A percentile compares a stretch with the other conserved stretches of the same genome.
Conservation (phyloP, 2,797 vertebrate genomes). For the Phataginus tricuspis region DNA sequence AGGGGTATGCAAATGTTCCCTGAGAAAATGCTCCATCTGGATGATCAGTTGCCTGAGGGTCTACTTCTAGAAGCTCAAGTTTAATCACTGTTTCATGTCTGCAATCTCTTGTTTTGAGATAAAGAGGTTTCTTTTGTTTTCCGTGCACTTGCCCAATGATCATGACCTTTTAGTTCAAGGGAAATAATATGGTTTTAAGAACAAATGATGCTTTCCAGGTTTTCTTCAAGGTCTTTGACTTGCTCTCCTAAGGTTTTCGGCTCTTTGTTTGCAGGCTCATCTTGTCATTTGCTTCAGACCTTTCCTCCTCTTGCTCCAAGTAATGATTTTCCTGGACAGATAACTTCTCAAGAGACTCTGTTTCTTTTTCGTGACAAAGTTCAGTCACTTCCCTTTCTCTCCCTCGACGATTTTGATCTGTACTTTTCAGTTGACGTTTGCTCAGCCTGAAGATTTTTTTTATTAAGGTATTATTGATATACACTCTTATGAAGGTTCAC, state of each 20-base stretch:
- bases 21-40: not conserved
- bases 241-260: not conserved
- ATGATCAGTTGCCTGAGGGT: not conserved
- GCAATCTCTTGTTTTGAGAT: not conserved
- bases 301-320: not conserved
- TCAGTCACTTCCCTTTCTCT: slow-evolving; percentile 29
- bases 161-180: not conserved
- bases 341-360: not conserved
- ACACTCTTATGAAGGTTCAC: too few relatives aligned
- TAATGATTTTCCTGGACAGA: not conserved
- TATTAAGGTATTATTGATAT: not conserved
- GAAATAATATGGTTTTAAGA: not conserved
- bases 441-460: not conserved
- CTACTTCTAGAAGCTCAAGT: not conserved
- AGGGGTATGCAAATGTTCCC: not conserved
- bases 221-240: not conserved
- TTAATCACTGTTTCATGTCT: not conserved
- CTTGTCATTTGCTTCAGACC: not conserved
- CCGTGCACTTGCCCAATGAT: not conserved
- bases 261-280: not conserved
- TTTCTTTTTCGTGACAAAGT: slow-evolving; percentile 42
- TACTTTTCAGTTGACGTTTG: not conserved
- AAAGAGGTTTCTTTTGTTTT: not conserved
- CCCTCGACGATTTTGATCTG: not conserved
- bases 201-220: not conserved